Evolutionary conservation across 2,888 invertebrate species (phyloP), one percentile per base, ranked within the genome.

Genomic region (Drosophila kambysellisi): DNA sequence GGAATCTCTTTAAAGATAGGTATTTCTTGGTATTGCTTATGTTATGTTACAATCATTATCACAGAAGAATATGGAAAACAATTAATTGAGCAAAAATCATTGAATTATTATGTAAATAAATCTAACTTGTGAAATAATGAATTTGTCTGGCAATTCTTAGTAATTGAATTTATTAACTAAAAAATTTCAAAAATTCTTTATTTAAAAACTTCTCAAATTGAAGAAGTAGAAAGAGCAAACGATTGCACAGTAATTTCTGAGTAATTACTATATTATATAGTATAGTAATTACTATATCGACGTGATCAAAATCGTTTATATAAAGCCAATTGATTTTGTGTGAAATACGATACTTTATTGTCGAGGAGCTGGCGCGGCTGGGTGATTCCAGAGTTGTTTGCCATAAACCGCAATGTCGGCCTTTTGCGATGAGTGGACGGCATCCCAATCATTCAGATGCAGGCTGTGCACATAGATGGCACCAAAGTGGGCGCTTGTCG

Each of bases 381-480:
- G 20, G 20, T 58, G 66, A 20, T 11, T 70, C 72, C 75, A 76
- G 35, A 71, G 70, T 11, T 53, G 46, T 0, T n/a, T 7, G 1
- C 12, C 20, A 54, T 82, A 76, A 0, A 56, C 68, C 2, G 64
- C 17, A 58, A 83, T 75, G 7, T 63, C n/a, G 4, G 32, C 63
- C 46, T 70, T 70, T 15, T 37, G 20, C 2, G 32, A 2, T 51
- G 25, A 35, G 15, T 20, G n/a, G 4, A 58, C 17, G 5, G 39
- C 39, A 9, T 20, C n/a, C 63, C 68, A 83, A 15, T 74, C 77
- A n/a, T 29, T 57, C 12, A 78, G 60, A 48, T 83, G 72, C 41
- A 88, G 81, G 20, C 82, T 76, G 51, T 91, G 83, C 6, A 92
- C 75, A 64, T 88, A 92, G 32, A 92, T 70, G 43, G 92, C 92